Percentiles rank a stretch among this genome's conserved stretches.
phyloP scores from a whole-genome alignment of 2,888 invertebrate species.

The Agonopterix heracliana region DNA sequence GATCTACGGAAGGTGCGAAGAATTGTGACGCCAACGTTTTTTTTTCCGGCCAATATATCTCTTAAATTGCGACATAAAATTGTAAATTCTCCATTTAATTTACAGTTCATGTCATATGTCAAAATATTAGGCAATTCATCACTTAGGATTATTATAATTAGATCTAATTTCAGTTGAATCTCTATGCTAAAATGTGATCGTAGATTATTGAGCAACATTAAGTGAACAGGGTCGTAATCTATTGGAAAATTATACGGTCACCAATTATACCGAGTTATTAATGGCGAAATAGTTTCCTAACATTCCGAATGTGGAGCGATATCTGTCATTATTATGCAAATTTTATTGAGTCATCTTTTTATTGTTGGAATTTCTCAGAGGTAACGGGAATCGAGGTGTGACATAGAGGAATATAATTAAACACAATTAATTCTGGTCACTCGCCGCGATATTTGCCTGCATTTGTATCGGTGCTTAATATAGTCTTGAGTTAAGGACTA shows the following conservation, averaged over 20 bases:
- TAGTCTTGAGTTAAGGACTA: background rate
- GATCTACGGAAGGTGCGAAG: constrained; percentile 34
- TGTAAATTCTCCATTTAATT: background rate
- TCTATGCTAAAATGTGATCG: constrained; percentile 35
- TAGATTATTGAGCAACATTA: constrained; percentile 18
- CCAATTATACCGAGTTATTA: constrained; percentile 18
- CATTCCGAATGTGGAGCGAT: constrained; percentile 34
- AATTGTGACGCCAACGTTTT: constrained; percentile 19
- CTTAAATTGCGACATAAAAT: constrained; percentile 6
- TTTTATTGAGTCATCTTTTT: constrained; percentile 32
- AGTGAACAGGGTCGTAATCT: constrained; percentile 2
- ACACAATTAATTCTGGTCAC: constrained; percentile 29
- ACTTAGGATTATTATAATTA: constrained; percentile 20
- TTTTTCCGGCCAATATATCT: background rate
- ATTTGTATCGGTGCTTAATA: constrained; percentile 30
- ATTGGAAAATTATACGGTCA: constrained; percentile 6
- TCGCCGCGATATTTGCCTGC: constrained; percentile 14
- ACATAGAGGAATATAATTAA: constrained; percentile 32
- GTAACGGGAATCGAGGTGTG: constrained; percentile 26
- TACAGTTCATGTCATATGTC: constrained; percentile 3
- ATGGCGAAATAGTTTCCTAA: constrained; percentile 22
- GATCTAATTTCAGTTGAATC: constrained; percentile 24
- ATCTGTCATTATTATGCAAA: constrained; percentile 42
- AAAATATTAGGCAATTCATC: constrained; percentile 9
- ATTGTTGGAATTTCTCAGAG: constrained; percentile 16